Percentiles rank a stretch among this genome's conserved stretches.
Conservation (phyloP, 2,888 invertebrate species). For the Cosmia trapezina region DNA sequence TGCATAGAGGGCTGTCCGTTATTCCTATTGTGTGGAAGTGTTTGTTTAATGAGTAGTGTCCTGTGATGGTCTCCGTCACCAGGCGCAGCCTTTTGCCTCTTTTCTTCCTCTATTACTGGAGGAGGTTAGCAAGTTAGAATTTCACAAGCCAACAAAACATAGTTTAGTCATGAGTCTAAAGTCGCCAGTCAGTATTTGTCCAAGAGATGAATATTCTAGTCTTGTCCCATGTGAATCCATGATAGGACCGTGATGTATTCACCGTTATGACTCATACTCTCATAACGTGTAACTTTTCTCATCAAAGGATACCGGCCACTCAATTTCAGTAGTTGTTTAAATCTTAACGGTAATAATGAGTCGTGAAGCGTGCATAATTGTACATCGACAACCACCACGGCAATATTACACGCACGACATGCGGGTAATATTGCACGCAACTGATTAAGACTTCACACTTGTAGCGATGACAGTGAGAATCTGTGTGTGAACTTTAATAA, state of each 20-base stretch:
- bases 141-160: too few relatives aligned
- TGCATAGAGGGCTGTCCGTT: too few relatives aligned
- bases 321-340: constrained; percentile 64
- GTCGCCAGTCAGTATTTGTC: too few relatives aligned
- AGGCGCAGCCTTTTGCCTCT: too few relatives aligned
- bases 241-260: not conserved
- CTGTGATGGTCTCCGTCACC: too few relatives aligned
- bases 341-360: constrained; percentile 59
- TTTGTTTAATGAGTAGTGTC: too few relatives aligned
- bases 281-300: constrained; percentile 2
- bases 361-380: constrained; percentile 61
- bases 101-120: too few relatives aligned
- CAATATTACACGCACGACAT: constrained; percentile 59
- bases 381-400: constrained; percentile 57
- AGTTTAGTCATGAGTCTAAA: too few relatives aligned
- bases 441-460: constrained; percentile 30
- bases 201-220: too few relatives aligned
- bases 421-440: constrained; percentile 47
- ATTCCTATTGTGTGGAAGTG: too few relatives aligned
- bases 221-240: too few relatives aligned
- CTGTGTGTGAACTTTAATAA: constrained; percentile 34
- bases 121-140: too few relatives aligned
- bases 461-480: not conserved
- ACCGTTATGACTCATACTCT: constrained; percentile 16
- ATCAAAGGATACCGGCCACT: constrained; percentile 33